A percentile compares a stretch with the other conserved stretches of the same genome.
These are phyloP conservation scores for Thecophora atra DNA, from an alignment of 2,888 invertebrate genomes.

Conservation along the genomic window DNA sequence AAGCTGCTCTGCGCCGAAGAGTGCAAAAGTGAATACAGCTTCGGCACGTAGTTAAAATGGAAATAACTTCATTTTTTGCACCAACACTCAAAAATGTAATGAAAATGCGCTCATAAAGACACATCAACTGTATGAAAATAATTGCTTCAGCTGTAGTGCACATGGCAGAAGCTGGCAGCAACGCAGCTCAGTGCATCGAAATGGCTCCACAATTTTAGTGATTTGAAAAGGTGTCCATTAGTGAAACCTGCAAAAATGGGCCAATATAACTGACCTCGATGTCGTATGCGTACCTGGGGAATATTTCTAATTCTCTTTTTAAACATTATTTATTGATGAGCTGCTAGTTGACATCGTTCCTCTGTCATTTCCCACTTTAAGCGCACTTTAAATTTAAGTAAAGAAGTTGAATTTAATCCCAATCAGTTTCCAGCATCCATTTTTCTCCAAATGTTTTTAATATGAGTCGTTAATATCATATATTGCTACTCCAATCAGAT, in stretches of 20 bases:
- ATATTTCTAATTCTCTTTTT: neutral
- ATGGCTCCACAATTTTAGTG: too few relatives aligned
- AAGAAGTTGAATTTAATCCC: too few relatives aligned
- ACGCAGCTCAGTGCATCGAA: too few relatives aligned
- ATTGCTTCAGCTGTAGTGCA: conserved; percentile 3
- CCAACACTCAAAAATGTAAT: neutral
- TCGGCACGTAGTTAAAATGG: too few relatives aligned
- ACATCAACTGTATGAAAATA: conserved; percentile 15
- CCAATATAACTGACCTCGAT: too few relatives aligned
- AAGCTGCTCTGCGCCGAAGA: too few relatives aligned
- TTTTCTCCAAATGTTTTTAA: neutral
- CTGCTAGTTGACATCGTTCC: neutral
- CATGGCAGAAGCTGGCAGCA: neutral
- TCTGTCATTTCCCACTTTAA: too few relatives aligned
- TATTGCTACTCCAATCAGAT: conserved; percentile 58
- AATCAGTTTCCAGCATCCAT: neutral
- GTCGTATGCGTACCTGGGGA: neutral
- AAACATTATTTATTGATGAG: neutral
- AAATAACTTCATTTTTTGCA: neutral
- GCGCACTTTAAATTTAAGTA: too few relatives aligned
- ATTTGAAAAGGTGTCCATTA: too few relatives aligned
- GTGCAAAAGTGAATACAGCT: neutral
- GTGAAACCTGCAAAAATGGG: too few relatives aligned
- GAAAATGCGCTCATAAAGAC: neutral
- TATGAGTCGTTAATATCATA: neutral